These are phyloP conservation scores for Sinocyclocheilus rhinocerous DNA, from an alignment of 2,113 vertebrate species.

Conservation along the genomic window DNA sequence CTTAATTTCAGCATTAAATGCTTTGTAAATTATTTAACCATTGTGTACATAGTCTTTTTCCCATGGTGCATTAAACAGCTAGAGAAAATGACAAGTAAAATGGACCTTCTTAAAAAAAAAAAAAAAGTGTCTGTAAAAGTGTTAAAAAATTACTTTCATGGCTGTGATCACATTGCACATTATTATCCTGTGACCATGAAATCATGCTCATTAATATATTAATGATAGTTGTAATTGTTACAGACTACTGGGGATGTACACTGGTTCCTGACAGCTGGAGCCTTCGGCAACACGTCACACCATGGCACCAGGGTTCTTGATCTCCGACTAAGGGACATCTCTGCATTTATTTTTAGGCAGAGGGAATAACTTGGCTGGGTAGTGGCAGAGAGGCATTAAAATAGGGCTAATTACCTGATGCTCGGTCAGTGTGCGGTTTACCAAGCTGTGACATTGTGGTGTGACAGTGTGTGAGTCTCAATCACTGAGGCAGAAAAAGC, in stretches of 20 bases:
- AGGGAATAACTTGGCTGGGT: slow-evolving; percentile 47
- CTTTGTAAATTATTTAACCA: not conserved
- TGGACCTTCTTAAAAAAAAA: not conserved
- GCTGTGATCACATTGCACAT: slow-evolving; percentile 53
- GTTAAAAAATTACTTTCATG: slow-evolving; percentile 19
- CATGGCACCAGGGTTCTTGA: not conserved
- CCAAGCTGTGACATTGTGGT: slow-evolving; percentile 19
- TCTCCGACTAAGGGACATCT: slow-evolving; percentile 13
- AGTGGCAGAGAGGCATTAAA: slow-evolving; percentile 56
- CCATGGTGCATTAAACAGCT: not conserved
- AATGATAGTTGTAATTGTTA: slow-evolving; percentile 68
- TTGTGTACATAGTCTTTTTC: not conserved
- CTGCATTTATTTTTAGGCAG: slow-evolving; percentile 52
- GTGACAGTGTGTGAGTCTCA: slow-evolving; percentile 48
- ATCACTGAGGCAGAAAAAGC: slow-evolving; percentile 10
- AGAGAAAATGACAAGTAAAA: not conserved
- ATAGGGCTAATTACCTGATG: slow-evolving; percentile 50
- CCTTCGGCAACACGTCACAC: slow-evolving; percentile 55
- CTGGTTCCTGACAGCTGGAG: slow-evolving; percentile 60
- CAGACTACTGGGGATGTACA: slow-evolving; percentile 60
- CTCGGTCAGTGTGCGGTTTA: slow-evolving; percentile 46
- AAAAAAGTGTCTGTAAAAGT: not conserved
- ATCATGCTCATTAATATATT: slow-evolving; percentile 72
- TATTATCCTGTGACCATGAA: slow-evolving; percentile 58
- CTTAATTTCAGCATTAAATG: not conserved